These are phyloP conservation scores for Paracanthobrama guichenoti DNA, from an alignment of 2,113 vertebrate genomes.

Conservation along the genomic window DNA sequence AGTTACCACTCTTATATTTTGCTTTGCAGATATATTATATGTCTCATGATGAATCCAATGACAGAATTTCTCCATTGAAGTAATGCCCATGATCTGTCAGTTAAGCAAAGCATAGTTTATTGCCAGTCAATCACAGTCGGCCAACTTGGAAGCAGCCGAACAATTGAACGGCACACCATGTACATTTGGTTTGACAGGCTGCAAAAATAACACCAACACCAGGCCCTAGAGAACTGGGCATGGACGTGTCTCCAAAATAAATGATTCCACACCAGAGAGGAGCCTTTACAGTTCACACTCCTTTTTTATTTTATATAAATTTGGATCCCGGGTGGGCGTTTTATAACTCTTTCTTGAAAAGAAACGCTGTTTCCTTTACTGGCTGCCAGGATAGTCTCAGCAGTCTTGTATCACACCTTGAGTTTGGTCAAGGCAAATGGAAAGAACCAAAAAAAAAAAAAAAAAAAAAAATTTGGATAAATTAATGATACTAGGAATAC, in stretches of 20 bases:
- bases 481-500: background rate
- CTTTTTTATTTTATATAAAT: slow-evolving; percentile 52
- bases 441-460: slow-evolving; percentile 74
- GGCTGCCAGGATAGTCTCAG: slow-evolving; percentile 69
- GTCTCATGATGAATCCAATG: slow-evolving; percentile 56
- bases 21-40: slow-evolving; percentile 42
- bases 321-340: slow-evolving; percentile 67
- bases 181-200: slow-evolving; percentile 52
- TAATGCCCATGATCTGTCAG: slow-evolving; percentile 58
- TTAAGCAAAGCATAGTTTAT: slow-evolving; percentile 57
- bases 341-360: slow-evolving; percentile 56
- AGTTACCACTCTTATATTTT: slow-evolving; percentile 41
- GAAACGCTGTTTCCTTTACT: slow-evolving; percentile 66
- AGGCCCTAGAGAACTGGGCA: slow-evolving; percentile 39
- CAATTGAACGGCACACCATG: slow-evolving; percentile 44
- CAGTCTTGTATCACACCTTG: slow-evolving; percentile 69
- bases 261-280: slow-evolving; percentile 52
- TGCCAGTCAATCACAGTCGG: slow-evolving; percentile 50
- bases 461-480: background rate
- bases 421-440: slow-evolving; percentile 79
- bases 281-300: slow-evolving; percentile 42
- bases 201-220: slow-evolving; percentile 53
- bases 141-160: slow-evolving; percentile 52
- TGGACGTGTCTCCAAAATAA: slow-evolving; percentile 54
- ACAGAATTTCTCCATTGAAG: slow-evolving; percentile 59